Percentiles rank a stretch among this genome's conserved stretches.
Conservation (phyloP, 2,113 vertebrate species). For the Calonectris borealis region DNA sequence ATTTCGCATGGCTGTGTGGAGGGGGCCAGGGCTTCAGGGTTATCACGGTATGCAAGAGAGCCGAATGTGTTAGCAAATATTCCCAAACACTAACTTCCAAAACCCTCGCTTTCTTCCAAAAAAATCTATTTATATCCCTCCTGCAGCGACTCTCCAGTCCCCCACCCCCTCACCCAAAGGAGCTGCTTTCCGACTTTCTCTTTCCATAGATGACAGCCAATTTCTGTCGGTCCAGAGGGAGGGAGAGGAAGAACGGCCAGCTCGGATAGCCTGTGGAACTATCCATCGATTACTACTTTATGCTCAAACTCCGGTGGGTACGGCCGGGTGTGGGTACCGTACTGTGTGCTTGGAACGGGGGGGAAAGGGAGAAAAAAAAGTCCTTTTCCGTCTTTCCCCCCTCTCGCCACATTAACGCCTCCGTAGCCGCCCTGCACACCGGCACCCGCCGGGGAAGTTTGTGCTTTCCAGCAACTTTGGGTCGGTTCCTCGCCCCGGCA, state of each 20-base stretch:
- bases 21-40: neutral
- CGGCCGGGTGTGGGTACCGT: neutral
- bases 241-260: neutral
- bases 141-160: conserved; percentile 20
- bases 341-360: neutral
- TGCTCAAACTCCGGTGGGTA: neutral
- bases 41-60: neutral
- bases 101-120: neutral
- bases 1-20: neutral
- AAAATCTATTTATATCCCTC: conserved; percentile 46
- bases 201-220: neutral
- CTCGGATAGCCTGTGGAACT: conserved; percentile 12
- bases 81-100: neutral
- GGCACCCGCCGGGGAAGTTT: neutral
- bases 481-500: no score
- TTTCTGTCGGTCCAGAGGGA: neutral
- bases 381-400: neutral
- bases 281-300: neutral
- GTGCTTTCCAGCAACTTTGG: no score
- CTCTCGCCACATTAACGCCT: neutral
- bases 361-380: neutral
- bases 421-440: neutral
- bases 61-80: neutral
- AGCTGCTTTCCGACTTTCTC: conserved; percentile 12
- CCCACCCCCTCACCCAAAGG: conserved; percentile 18